Conservation (phyloP, 2,113 vertebrate species). For the Protobothrops mucrosquamatus region DNA sequence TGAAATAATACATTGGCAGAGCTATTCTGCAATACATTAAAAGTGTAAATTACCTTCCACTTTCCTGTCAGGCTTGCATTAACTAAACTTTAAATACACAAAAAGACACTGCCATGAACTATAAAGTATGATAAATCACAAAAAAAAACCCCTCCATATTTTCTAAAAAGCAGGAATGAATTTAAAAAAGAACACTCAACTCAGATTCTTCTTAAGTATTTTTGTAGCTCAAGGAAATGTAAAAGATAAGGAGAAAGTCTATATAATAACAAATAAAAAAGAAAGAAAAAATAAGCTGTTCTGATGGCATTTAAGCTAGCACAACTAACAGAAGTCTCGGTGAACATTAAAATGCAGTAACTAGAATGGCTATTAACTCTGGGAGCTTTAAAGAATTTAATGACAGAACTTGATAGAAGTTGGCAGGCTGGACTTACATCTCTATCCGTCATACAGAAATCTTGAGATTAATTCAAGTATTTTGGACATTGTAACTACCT, state of each 20-base stretch:
- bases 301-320: conserved; percentile 43
- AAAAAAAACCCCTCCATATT: conserved; percentile 40
- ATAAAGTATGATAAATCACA: conserved; percentile 53
- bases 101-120: conserved; percentile 61
- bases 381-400: conserved; percentile 47
- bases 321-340: conserved; percentile 43
- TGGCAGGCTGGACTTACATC: conserved; percentile 23
- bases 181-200: conserved; percentile 24
- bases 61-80: conserved; percentile 62
- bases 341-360: conserved; percentile 56
- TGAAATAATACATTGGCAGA: conserved; percentile 59
- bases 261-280: background rate
- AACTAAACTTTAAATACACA: conserved; percentile 66
- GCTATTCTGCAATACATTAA: conserved; percentile 67
- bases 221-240: conserved; percentile 36
- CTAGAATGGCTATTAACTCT: conserved; percentile 42
- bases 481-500: conserved; percentile 15
- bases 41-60: conserved; percentile 69
- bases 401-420: conserved; percentile 37
- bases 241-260: conserved; percentile 44
- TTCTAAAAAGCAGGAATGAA: conserved; percentile 53
- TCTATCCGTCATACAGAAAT: background rate
- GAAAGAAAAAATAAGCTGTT: conserved; percentile 38
- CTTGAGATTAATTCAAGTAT: conserved; percentile 20
- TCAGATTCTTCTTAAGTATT: conserved; percentile 56